phyloP scores from a whole-genome alignment of 2,113 vertebrate genomes.

The Eulemur rufifrons region DNA sequence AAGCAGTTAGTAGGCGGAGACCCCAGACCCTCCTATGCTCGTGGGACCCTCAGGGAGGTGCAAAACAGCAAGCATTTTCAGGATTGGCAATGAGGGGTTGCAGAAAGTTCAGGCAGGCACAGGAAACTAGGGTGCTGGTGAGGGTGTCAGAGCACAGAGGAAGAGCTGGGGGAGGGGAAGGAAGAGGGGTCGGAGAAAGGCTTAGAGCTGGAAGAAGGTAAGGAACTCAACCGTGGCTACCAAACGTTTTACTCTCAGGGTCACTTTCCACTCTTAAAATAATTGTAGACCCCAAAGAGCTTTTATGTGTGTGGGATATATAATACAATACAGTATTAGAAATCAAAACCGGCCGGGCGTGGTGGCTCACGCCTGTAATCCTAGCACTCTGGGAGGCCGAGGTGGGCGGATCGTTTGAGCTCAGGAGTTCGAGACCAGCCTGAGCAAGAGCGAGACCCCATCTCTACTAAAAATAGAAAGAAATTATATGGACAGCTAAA shows the following conservation, averaged over 20 bases:
- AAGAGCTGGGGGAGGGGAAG: fast-evolving
- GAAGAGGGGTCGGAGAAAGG: background rate
- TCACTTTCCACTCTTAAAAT: background rate
- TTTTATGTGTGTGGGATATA: background rate
- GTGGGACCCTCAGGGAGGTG: background rate
- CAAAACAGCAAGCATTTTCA: background rate
- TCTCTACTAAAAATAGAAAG: no score
- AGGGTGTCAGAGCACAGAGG: background rate
- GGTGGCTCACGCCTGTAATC: no score
- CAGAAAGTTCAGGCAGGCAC: background rate
- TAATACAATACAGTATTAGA: background rate
- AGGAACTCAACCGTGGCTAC: no score
- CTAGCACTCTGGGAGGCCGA: no score
- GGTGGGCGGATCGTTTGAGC: no score
- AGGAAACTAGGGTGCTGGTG: background rate
- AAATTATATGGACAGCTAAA: no score
- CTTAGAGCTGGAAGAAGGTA: background rate
- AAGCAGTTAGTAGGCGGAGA: background rate
- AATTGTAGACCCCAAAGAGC: background rate
- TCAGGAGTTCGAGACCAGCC: no score
- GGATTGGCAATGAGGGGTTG: background rate
- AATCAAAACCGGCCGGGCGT: no score
- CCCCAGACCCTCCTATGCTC: background rate
- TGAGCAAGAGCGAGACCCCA: no score
- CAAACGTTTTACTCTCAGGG: background rate